These are phyloP conservation scores for Hemicordylus capensis DNA, from an alignment of 2,113 vertebrate genomes.

Conservation along the genomic window DNA sequence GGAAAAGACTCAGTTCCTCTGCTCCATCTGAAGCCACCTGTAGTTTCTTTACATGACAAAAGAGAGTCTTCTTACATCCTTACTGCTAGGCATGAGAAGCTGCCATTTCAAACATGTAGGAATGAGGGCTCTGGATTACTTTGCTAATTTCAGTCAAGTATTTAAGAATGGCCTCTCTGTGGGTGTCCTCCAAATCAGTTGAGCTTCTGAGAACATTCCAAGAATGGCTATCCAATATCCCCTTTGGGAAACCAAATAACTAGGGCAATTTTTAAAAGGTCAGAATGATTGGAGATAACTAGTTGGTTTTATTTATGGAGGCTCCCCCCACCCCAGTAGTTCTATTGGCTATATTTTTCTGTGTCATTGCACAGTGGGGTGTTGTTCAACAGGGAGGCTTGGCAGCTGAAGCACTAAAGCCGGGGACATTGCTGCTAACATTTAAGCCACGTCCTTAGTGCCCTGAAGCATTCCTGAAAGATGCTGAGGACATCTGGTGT, in stretches of 20 bases:
- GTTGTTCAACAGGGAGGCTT: neutral
- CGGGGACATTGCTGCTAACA: neutral
- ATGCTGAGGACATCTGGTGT: neutral
- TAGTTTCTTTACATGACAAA: too few relatives aligned
- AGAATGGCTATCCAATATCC: neutral
- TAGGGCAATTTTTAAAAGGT: neutral
- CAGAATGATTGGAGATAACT: neutral
- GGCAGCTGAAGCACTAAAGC: neutral
- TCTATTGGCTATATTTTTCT: neutral
- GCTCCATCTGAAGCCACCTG: too few relatives aligned
- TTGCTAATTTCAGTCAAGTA: conserved; percentile 22
- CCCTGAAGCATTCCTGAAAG: neutral
- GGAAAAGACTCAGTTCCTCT: too few relatives aligned
- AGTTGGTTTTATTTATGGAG: neutral
- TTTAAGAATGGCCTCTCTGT: conserved; percentile 19
- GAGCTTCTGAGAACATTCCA: neutral
- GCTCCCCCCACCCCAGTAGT: neutral
- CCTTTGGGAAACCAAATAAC: neutral
- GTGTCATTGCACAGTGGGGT: neutral
- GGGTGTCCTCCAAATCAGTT: neutral
- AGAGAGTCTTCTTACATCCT: neutral
- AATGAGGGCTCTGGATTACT: neutral
- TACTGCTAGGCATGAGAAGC: neutral
- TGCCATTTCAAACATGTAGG: neutral
- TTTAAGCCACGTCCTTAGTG: neutral